A percentile compares a stretch with the other conserved stretches of the same genome.
Evolutionary conservation across 1,140 invertebrate genomes (phyloP).

Genomic region (Danaus plexippus): DNA sequence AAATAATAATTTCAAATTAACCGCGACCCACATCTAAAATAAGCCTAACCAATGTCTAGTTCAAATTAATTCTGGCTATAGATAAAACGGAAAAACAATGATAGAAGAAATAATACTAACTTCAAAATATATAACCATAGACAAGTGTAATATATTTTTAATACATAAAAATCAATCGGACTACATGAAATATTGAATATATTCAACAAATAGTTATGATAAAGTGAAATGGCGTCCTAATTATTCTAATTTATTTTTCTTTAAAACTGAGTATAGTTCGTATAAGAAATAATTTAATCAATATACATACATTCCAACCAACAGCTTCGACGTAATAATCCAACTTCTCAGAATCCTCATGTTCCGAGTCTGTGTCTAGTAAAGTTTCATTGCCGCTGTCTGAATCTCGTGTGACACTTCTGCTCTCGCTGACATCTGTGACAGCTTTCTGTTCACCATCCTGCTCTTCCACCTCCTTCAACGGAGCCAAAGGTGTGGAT

Average conservation of each 20-base stretch:
- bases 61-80: slow-evolving; percentile 25
- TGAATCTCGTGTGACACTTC: slow-evolving; percentile 61
- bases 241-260: no score
- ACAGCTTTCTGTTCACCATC: slow-evolving; percentile 61
- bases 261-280: no score
- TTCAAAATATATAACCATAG: no score
- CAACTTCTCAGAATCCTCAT: slow-evolving; percentile 71
- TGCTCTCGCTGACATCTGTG: slow-evolving; percentile 36
- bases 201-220: no score
- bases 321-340: slow-evolving; percentile 74
- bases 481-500: slow-evolving; percentile 69
- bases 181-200: no score
- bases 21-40: slow-evolving; percentile 41
- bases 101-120: not conserved
- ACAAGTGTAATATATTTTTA: no score
- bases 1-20: slow-evolving; percentile 18
- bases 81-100: slow-evolving; percentile 6
- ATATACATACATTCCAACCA: slow-evolving; percentile 80
- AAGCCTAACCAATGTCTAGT: slow-evolving; percentile 55
- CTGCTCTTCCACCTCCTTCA: slow-evolving; percentile 62
- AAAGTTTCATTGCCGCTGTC: slow-evolving; percentile 71
- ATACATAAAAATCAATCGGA: no score
- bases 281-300: not conserved
- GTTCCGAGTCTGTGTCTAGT: slow-evolving; percentile 71
- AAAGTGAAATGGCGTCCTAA: no score